These are phyloP conservation scores for Melanotus villosus DNA, from an alignment of 2,888 invertebrate species.

Conservation along the genomic window DNA sequence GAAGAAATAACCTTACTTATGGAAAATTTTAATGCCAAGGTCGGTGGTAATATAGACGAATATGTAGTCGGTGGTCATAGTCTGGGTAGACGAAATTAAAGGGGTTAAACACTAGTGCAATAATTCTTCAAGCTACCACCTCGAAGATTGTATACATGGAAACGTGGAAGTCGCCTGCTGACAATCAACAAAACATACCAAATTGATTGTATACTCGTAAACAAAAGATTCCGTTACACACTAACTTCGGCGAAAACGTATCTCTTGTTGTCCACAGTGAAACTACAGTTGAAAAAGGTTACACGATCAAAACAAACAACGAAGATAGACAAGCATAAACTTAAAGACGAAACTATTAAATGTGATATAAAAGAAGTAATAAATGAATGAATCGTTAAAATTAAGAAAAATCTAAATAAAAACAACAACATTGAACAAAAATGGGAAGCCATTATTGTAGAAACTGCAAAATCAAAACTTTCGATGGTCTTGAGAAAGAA, in stretches of 20 bases:
- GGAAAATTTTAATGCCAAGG: slow-evolving; percentile 51
- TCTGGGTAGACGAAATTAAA: slow-evolving; percentile 49
- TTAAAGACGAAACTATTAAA: slow-evolving; percentile 16
- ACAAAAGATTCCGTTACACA: slow-evolving; percentile 46
- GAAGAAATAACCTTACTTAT: slow-evolving; percentile 44
- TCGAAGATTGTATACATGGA: slow-evolving; percentile 52
- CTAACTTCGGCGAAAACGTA: slow-evolving; percentile 47
- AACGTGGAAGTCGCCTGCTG: slow-evolving; percentile 49
- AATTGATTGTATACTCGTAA: slow-evolving; percentile 52
- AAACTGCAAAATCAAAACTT: slow-evolving; percentile 3
- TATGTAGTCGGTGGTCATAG: slow-evolving; percentile 44
- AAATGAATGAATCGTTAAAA: not conserved
- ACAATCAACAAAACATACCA: no score
- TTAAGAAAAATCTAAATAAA: no score
- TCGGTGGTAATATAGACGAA: slow-evolving; percentile 38
- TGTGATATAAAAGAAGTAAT: not conserved
- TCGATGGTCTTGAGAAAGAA: not conserved
- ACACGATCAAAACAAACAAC: not conserved
- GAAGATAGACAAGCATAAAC: no score
- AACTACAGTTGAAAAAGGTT: slow-evolving; percentile 24
- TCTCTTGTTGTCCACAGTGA: slow-evolving; percentile 36
- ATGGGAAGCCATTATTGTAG: not conserved
- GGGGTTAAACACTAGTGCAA: slow-evolving; percentile 51
- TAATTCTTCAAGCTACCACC: slow-evolving; percentile 50
- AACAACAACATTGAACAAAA: slow-evolving; percentile 4